Evolutionary conservation across 2,888 invertebrate species (phyloP), one percentile per base, ranked within the genome.

Genomic region (Heliconius hortense): DNA sequence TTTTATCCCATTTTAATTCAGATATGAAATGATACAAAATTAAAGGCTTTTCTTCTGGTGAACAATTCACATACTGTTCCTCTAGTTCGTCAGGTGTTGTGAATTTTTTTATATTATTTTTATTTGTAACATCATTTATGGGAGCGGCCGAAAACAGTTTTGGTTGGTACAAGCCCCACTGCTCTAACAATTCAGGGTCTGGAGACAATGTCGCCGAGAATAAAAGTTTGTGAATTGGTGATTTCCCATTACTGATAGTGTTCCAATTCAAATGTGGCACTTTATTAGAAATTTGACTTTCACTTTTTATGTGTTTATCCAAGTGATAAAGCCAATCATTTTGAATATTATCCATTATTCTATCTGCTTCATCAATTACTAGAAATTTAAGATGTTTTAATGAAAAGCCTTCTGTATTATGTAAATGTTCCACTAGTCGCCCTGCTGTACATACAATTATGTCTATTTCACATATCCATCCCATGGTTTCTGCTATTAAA

Each of bases 201-300:
- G 98, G 98, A 0, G 98, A 97, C 24, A 99, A 91, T 2, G 99
- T 99, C 8, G 99, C 99, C n/a, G 99, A 99, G 86, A 99, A 98
- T 3, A 99, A 93, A 68, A 99, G 93, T 88, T 99, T 99, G 82
- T 99, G 99, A 3, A 97, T 96, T 73, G 96, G 95, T 72, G 94
- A 90, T 77, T 92, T 91, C 76, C 88, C 89, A 31, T 91, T 84
- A 77, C 83, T 83, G n/a, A 95, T 84, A 80, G 90, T 94, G 77
- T 85, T 87, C 84, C 95, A 89, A 74, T 93, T 95, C n/a, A 95
- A 85, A 77, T 89, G 89, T 39, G 94, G 90, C 64, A 93, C 88
- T 83, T 91, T 93, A 8, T 94, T 95, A 67, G 88, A 85, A 78
- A 94, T 92, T 60, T 95, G 86, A 83, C 91, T 93, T 80, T 95